A percentile compares a stretch with the other conserved stretches of the same genome.
Evolutionary conservation across 2,888 invertebrate species (phyloP).

Genomic region (Cylindroiulus punctatus): DNA sequence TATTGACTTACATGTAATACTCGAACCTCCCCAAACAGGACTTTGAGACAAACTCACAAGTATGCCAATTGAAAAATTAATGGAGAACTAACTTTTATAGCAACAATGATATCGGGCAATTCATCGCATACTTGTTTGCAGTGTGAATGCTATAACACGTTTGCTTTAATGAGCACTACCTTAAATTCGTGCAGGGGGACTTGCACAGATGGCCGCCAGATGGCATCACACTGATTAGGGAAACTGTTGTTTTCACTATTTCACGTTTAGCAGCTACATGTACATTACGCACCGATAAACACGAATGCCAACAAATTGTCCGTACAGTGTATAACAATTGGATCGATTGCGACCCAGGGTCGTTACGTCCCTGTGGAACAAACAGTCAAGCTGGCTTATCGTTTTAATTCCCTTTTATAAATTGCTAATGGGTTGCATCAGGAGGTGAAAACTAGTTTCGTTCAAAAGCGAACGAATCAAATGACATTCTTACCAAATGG

Average conservation of each 20-base stretch:
- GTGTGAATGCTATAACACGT: neutral
- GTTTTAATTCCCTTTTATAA: neutral
- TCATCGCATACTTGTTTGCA: no score
- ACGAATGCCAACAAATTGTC: neutral
- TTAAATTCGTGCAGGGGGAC: neutral
- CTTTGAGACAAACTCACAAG: no score
- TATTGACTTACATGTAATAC: no score
- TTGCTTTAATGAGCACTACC: neutral
- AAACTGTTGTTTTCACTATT: neutral
- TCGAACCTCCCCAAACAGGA: no score
- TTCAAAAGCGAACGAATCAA: neutral
- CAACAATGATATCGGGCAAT: no score
- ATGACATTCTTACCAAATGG: neutral
- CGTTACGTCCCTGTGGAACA: neutral
- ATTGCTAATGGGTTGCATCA: conserved; percentile 1
- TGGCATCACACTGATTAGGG: neutral
- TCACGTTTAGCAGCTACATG: no score
- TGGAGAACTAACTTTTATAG: no score
- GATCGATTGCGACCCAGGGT: neutral
- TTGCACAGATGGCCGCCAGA: neutral
- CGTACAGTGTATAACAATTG: no score
- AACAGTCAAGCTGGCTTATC: conserved; percentile 1
- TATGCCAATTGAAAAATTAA: no score
- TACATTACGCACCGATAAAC: neutral
- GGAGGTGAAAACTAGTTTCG: neutral